phyloP scores from a whole-genome alignment of 2,888 invertebrate genomes.

The Argyra leucocephala region DNA sequence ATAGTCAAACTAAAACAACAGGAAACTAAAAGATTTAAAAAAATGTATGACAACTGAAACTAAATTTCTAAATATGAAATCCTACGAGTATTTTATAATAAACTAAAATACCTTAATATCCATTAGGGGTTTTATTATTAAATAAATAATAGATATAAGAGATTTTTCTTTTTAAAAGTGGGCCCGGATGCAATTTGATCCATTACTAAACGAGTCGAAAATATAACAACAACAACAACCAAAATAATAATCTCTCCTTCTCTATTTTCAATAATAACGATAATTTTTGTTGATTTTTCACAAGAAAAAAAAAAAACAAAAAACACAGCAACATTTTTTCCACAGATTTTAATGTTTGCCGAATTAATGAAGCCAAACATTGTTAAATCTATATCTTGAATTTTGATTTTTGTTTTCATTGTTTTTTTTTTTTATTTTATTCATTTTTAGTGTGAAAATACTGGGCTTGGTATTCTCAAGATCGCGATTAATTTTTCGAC shows the following conservation, averaged over 20 bases:
- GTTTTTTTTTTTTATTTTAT: background rate
- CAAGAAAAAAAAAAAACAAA: background rate
- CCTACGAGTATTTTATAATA: background rate
- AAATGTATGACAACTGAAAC: background rate
- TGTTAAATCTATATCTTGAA: background rate
- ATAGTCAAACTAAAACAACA: no score
- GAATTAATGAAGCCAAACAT: background rate
- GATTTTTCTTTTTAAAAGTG: conserved; percentile 4
- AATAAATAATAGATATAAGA: background rate
- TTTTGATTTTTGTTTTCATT: background rate
- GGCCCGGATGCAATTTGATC: conserved; percentile 6
- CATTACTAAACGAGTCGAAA: background rate
- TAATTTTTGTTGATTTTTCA: conserved; percentile 6
- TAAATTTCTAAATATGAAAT: background rate
- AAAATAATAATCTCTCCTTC: background rate
- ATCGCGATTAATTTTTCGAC: conserved; percentile 6
- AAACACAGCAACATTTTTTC: background rate
- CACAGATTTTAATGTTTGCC: conserved; percentile 1
- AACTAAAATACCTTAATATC: conserved; percentile 1
- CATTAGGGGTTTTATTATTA: conserved; percentile 6
- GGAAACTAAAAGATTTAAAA: no score
- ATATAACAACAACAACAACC: background rate
- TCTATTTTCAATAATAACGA: background rate
- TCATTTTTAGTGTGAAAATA: background rate
- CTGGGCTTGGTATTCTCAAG: conserved; percentile 1